phyloP scores from a whole-genome alignment of 2,113 vertebrate genomes.

The Catagonus wagneri region DNA sequence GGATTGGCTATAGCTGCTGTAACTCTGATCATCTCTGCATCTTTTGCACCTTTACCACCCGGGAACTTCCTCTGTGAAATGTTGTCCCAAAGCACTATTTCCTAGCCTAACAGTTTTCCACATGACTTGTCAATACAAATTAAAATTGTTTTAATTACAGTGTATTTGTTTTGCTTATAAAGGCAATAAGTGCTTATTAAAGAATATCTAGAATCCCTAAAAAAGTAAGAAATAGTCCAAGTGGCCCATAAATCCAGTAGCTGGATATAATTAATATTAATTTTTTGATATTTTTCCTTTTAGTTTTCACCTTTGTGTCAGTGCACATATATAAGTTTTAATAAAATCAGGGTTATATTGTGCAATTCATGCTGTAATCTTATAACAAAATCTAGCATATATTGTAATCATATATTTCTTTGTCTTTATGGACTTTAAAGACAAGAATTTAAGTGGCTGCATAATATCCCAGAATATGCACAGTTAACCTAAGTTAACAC shows the following conservation, averaged over 20 bases:
- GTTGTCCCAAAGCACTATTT: background rate
- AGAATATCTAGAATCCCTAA: background rate
- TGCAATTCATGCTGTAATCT: conserved; percentile 42
- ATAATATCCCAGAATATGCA: conserved; percentile 28
- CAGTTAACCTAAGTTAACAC: background rate
- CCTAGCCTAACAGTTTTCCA: conserved; percentile 4
- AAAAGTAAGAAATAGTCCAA: conserved; percentile 27
- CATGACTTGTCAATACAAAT: conserved; percentile 15
- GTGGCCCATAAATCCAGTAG: background rate
- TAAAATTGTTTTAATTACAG: conserved; percentile 14
- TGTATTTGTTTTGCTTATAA: conserved; percentile 43
- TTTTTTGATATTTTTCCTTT: conserved; percentile 34
- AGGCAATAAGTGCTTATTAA: background rate
- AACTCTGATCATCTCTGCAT: background rate
- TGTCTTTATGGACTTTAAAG: conserved; percentile 33
- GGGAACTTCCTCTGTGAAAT: background rate
- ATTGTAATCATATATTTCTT: conserved; percentile 34
- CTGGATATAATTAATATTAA: conserved; percentile 35
- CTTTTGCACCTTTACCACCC: background rate
- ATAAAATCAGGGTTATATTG: conserved; percentile 58
- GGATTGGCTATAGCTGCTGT: background rate
- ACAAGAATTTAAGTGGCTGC: background rate
- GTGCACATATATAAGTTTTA: background rate
- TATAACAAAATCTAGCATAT: conserved; percentile 23
- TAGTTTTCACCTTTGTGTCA: conserved; percentile 21